A percentile compares a stretch with the other conserved stretches of the same genome.
Evolutionary conservation across 2,888 invertebrate species (phyloP).

Genomic region (Anoplius nigerrimus): DNA sequence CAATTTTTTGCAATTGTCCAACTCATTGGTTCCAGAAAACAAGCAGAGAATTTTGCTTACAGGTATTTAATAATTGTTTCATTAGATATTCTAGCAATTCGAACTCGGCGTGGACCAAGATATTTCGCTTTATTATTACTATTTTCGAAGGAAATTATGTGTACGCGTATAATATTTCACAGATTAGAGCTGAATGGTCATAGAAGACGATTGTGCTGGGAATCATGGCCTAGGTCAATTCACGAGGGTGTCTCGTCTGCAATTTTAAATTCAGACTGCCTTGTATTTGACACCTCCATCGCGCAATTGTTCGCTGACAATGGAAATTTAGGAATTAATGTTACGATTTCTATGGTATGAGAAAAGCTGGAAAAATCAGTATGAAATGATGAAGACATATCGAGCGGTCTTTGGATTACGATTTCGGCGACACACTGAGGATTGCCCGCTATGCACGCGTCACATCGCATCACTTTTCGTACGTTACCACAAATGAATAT

Average conservation of each 20-base stretch:
- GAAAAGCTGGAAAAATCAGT: conserved; percentile 60
- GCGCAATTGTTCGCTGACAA: conserved; percentile 99
- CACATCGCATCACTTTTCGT: conserved; percentile 32
- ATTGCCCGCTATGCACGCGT: conserved; percentile 44
- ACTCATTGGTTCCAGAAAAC: conserved; percentile 97
- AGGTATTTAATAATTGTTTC: conserved; percentile 76
- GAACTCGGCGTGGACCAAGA: not conserved
- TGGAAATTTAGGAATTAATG: conserved; percentile 99
- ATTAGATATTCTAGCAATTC: not conserved
- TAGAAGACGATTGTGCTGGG: conserved; percentile 96
- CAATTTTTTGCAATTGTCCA: conserved; percentile 99
- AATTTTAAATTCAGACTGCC: conserved; percentile 97
- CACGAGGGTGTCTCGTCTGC: conserved; percentile 99
- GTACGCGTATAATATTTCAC: conserved; percentile 36
- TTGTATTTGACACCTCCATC: conserved; percentile 98
- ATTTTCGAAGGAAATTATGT: not conserved
- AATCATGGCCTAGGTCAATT: conserved; percentile 98
- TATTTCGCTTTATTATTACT: too few species aligned
- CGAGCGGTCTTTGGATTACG: conserved; percentile 41
- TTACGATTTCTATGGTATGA: conserved; percentile 96
- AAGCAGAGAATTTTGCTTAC: conserved; percentile 99
- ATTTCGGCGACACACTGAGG: conserved; percentile 24
- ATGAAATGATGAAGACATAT: conserved; percentile 46
- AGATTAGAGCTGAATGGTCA: conserved; percentile 97
- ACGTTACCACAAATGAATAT: conserved; percentile 56